Evolutionary conservation across 1,140 invertebrate species (phyloP).

Genomic region (Pachypeltis micranthus): DNA sequence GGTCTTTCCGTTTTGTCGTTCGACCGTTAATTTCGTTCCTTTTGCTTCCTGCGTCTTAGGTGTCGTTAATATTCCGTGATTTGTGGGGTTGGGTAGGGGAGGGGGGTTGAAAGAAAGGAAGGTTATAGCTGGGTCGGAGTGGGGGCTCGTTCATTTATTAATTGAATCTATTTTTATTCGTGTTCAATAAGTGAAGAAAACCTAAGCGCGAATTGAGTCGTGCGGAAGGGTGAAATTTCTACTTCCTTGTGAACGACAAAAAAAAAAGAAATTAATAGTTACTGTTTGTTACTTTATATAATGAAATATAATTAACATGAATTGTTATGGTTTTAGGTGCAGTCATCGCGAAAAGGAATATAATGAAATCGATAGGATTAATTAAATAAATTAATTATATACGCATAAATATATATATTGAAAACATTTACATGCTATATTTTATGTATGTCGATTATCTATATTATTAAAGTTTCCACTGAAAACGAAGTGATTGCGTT

Average conservation of each 20-base stretch:
- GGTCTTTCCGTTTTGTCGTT: no score
- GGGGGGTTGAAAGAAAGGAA: no score
- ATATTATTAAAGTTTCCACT: slow-evolving; percentile 17
- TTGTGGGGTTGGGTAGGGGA: not conserved
- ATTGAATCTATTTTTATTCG: no score
- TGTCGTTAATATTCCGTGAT: no score
- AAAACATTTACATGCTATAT: slow-evolving; percentile 24
- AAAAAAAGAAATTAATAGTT: slow-evolving; percentile 18
- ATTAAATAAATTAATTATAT: slow-evolving; percentile 19
- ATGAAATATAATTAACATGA: slow-evolving; percentile 20
- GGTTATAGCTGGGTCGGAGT: no score
- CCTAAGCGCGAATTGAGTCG: no score
- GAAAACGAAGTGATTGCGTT: no score
- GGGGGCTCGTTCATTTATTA: no score
- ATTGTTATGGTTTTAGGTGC: slow-evolving; percentile 21
- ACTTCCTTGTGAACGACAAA: slow-evolving; percentile 4
- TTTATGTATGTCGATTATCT: slow-evolving; percentile 24
- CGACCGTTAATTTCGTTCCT: no score
- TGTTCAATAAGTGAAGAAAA: no score
- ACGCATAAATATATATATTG: slow-evolving; percentile 18
- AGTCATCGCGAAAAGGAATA: slow-evolving; percentile 21
- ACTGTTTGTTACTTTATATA: slow-evolving; percentile 22
- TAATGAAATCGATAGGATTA: slow-evolving; percentile 20
- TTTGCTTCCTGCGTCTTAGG: no score
- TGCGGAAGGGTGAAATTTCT: no score